These are phyloP conservation scores for Hiodon alosoides DNA, from an alignment of 2,113 vertebrate species.

Conservation along the genomic window DNA sequence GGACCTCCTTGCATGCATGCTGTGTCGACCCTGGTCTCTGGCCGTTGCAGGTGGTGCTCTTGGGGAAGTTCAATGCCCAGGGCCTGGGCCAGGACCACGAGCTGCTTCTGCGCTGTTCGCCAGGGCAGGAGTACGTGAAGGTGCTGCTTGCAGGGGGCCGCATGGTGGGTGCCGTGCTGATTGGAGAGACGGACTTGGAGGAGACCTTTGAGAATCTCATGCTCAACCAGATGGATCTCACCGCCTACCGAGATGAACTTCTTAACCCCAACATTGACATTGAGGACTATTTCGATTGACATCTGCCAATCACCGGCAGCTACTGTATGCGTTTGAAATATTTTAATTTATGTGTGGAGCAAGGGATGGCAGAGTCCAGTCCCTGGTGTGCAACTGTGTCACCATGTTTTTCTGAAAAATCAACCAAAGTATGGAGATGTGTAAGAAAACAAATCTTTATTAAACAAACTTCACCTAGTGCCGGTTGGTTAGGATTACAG, in stretches of 20 bases:
- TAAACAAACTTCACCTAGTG: too few relatives aligned
- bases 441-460: too few relatives aligned
- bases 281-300: constrained; percentile 96
- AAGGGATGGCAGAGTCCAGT: too few relatives aligned
- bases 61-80: constrained; percentile 92
- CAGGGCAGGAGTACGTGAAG: constrained; percentile 84
- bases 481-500: too few relatives aligned
- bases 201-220: constrained; percentile 98
- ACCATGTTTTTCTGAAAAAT: too few relatives aligned
- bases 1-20: too few relatives aligned
- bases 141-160: constrained; percentile 77
- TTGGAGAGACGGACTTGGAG: constrained; percentile 90
- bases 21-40: neutral
- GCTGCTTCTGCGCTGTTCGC: constrained; percentile 84
- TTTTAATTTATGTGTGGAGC: too few relatives aligned
- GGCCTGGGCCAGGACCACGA: constrained; percentile 80
- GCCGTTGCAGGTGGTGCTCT: constrained; percentile 77
- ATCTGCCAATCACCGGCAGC: neutral
- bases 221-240: constrained; percentile 93
- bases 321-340: too few relatives aligned
- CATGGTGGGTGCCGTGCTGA: constrained; percentile 88
- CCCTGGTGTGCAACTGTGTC: too few relatives aligned
- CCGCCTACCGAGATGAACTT: constrained; percentile 80
- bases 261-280: constrained; percentile 89
- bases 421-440: too few relatives aligned